A percentile compares a stretch with the other conserved stretches of the same genome.
These are phyloP conservation scores for Atherinosoma microstoma DNA, from an alignment of 2,797 vertebrate genomes.

Conservation along the genomic window DNA sequence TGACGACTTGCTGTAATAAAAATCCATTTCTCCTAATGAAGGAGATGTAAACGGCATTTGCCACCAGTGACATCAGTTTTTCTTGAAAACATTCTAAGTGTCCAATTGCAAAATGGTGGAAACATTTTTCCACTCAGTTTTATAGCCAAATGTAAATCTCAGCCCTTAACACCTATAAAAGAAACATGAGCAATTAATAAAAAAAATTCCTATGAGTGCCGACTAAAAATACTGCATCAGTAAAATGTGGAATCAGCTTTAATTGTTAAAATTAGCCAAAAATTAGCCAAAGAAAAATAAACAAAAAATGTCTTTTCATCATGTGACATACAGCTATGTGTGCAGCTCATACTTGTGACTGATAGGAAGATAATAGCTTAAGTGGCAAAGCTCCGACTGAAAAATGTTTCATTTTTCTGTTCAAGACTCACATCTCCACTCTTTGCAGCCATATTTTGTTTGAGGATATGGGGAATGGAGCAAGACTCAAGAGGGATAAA, in stretches of 20 bases:
- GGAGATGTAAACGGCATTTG: conserved; percentile 45
- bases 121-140: conserved; percentile 11
- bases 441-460: conserved; percentile 49
- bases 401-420: conserved; percentile 5
- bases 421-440: conserved; percentile 19
- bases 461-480: conserved; percentile 36
- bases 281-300: background rate
- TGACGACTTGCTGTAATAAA: conserved; percentile 86
- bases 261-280: background rate
- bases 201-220: too few relatives aligned
- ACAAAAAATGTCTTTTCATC: background rate
- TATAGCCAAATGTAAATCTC: background rate
- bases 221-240: too few relatives aligned
- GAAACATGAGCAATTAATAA: too few relatives aligned
- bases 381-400: background rate
- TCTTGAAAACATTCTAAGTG: conserved; percentile 35
- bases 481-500: conserved; percentile 51
- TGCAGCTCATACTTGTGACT: conserved; percentile 2
- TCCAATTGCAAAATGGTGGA: conserved; percentile 14
- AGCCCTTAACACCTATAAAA: background rate
- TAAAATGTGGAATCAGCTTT: background rate
- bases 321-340: background rate
- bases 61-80: conserved; percentile 42
- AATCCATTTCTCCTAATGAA: conserved; percentile 72
- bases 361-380: conserved; percentile 15